phyloP scores from a whole-genome alignment of 2,113 vertebrate genomes.

The Hyperoodon ampullatus region DNA sequence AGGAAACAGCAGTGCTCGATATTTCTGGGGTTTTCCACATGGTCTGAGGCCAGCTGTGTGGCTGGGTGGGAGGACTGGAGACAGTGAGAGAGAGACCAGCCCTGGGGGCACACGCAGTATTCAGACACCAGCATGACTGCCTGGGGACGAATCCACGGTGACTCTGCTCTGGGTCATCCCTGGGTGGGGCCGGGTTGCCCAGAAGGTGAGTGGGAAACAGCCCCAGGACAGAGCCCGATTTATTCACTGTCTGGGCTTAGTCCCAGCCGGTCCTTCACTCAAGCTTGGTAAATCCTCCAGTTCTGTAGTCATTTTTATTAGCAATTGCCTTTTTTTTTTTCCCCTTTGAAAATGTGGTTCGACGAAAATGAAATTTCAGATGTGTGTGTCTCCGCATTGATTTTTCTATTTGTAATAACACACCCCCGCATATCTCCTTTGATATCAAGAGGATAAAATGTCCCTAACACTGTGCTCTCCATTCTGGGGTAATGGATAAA shows the following conservation, averaged over 20 bases:
- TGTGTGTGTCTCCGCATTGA: conserved; percentile 91
- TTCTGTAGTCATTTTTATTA: conserved; percentile 89
- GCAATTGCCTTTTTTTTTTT: conserved; percentile 81
- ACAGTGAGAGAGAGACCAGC: too few relatives aligned
- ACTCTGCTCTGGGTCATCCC: conserved; percentile 49
- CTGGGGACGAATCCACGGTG: accelerated
- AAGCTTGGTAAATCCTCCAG: conserved; percentile 86
- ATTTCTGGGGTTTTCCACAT: not conserved
- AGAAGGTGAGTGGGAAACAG: conserved; percentile 76
- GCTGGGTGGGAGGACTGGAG: not conserved
- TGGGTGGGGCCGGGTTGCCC: conserved; percentile 35
- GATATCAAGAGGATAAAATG: conserved; percentile 92
- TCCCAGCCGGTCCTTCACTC: conserved; percentile 79
- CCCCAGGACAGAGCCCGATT: conserved; percentile 80
- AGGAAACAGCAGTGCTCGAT: not conserved
- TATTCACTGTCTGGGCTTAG: conserved; percentile 84
- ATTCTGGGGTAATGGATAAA: conserved; percentile 92
- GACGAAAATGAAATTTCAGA: conserved; percentile 91
- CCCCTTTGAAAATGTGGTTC: conserved; percentile 85
- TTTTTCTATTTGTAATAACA: conserved; percentile 93
- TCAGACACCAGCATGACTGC: accelerated
- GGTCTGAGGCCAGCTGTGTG: not conserved
- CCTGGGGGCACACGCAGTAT: accelerated
- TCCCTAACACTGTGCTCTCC: conserved; percentile 89
- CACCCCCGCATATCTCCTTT: conserved; percentile 87